A percentile compares a stretch with the other conserved stretches of the same genome.
Evolutionary conservation across 2,113 vertebrate species (phyloP).

Genomic region (Poeciliopsis occidentalis): DNA sequence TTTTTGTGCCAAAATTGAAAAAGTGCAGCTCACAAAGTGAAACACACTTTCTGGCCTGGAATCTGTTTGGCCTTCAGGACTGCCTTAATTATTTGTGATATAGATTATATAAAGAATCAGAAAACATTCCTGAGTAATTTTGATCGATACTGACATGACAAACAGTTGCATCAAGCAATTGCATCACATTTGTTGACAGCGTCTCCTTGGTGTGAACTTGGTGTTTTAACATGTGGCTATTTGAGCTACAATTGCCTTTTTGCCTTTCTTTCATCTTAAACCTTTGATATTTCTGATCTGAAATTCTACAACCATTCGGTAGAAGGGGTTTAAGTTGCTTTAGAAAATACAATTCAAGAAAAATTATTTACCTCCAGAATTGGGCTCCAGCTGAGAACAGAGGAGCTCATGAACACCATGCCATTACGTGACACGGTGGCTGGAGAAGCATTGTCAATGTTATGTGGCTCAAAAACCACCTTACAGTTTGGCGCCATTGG

Average conservation of each 20-base stretch:
- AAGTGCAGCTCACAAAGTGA: too few species aligned
- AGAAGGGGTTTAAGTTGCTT: background rate
- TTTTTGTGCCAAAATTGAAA: too few species aligned
- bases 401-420: slow-evolving; percentile 99
- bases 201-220: too few species aligned
- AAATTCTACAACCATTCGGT: background rate
- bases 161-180: too few species aligned
- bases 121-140: too few species aligned
- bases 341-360: background rate
- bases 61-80: background rate
- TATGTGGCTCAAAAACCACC: slow-evolving; percentile 95
- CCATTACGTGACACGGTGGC: slow-evolving; percentile 97
- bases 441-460: slow-evolving; percentile 97
- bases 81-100: background rate
- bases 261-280: too few species aligned
- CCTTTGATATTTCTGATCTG: background rate
- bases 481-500: slow-evolving; percentile 97
- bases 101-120: background rate
- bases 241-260: too few species aligned
- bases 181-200: too few species aligned
- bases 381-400: slow-evolving; percentile 91
- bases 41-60: background rate
- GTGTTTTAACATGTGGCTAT: too few species aligned
- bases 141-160: too few species aligned
- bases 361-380: slow-evolving; percentile 87